These are phyloP conservation scores for Sycon ciliatum DNA, from an alignment of 37 sponge, comb jelly and placozoan species.

Conservation along the genomic window DNA sequence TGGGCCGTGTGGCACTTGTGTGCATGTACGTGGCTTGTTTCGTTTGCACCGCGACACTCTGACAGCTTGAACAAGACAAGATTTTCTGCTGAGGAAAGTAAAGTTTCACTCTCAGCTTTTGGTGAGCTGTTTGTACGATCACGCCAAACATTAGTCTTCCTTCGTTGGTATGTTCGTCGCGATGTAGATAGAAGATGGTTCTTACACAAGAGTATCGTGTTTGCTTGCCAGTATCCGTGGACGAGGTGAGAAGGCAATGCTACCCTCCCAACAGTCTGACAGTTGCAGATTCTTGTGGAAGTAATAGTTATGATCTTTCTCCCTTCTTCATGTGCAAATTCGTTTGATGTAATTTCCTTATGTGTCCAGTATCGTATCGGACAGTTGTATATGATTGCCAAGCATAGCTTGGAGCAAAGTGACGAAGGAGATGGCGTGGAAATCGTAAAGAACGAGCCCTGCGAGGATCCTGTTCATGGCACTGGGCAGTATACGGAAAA, in stretches of 20 bases:
- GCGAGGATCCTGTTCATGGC: slow-evolving; percentile 51
- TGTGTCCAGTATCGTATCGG: slow-evolving; percentile 53
- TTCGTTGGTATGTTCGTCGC: no score
- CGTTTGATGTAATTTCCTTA: background rate
- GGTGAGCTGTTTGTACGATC: no score
- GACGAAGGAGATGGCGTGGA: slow-evolving; percentile 45
- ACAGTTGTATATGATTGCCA: slow-evolving; percentile 77
- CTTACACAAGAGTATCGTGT: slow-evolving; percentile 65
- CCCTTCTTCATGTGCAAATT: background rate
- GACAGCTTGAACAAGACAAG: background rate
- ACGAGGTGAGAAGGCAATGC: slow-evolving; percentile 33
- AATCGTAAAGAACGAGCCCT: slow-evolving; percentile 51
- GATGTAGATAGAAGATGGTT: slow-evolving; percentile 18
- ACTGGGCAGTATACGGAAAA: slow-evolving; percentile 68
- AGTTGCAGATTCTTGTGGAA: no score
- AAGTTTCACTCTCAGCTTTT: no score
- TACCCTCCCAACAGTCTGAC: background rate
- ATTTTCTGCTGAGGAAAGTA: background rate
- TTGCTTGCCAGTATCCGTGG: slow-evolving; percentile 68
- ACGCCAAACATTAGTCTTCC: no score
- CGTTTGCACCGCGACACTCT: no score
- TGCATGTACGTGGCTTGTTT: no score
- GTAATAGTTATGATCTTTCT: no score
- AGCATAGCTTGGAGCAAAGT: slow-evolving; percentile 52
- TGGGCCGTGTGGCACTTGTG: no score